Evolutionary conservation across 2,888 invertebrate species (phyloP), one percentile per base, ranked within the genome.

Genomic region (Cybosia mesomella): DNA sequence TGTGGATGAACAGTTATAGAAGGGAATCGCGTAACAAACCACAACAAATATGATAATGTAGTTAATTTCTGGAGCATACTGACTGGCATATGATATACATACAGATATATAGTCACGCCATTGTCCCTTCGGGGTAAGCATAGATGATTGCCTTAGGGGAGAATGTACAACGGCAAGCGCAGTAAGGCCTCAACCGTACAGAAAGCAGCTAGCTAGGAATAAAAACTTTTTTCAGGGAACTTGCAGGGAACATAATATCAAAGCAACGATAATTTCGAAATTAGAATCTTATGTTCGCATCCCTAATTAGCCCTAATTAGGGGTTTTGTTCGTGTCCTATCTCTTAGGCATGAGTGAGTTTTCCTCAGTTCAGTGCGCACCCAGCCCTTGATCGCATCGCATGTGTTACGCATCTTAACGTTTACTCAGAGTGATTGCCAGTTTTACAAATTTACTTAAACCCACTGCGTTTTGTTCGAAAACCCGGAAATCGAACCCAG

Each of bases 301-400:
- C 32, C 24, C 15, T 32, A 36, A 34, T 57, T 87, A 87, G 7
- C 43, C 43, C 1, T 43, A 43, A 43, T 43, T 49, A 49, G n/a
- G 49, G 49, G n/a, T 28, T 49, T 43, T 49, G 49, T 2, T 49
- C 34, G n/a, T 32, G 32, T 24, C 55, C 24, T 18, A 57, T 57
- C 57, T 57, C 32, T 58, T 34, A 28, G 11, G 58, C 58, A 58
- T 58, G 58, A 32, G 32, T 34, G 32, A 5, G 3, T 58, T 28
- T 9, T 3, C 18, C 9, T 58, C 58, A 58, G 58, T 28, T 58
- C 58, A 58, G 58, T 58, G 58, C 28, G 58, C 4, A 32, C 58
- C 18, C 32, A n/a, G 5, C 34, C 28, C 28, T 34, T 18, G 58
- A 32, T 32, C 28, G 58, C n/a, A n/a, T n/a, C 32, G 58, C 9